Conservation (phyloP, 37 sponge, comb jelly and placozoan species). For the Agelas oroides region DNA sequence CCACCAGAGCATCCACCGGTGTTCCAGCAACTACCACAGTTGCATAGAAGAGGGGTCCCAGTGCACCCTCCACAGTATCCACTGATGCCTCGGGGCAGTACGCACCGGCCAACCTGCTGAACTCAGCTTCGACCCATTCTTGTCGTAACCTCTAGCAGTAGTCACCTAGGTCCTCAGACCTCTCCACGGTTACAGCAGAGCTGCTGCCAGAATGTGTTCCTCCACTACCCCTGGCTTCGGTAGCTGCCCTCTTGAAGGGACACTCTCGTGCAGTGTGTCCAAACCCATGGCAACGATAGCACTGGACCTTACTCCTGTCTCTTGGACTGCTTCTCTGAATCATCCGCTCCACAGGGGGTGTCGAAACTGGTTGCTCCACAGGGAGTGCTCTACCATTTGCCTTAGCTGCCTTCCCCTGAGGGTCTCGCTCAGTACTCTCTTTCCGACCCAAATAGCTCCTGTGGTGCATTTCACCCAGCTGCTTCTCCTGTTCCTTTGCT, state of each 20-base stretch:
- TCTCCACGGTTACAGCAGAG: not conserved
- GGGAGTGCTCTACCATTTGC: too few species aligned
- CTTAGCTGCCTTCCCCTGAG: too few species aligned
- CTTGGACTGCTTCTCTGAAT: too few species aligned
- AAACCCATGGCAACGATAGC: too few species aligned
- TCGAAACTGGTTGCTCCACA: too few species aligned
- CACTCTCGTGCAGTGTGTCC: too few species aligned
- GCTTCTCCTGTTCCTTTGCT: conserved; percentile 41
- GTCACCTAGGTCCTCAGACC: not conserved
- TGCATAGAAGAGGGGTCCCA: conserved; percentile 41
- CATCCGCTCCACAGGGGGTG: too few species aligned
- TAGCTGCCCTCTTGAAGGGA: too few species aligned
- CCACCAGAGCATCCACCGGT: conserved; percentile 13
- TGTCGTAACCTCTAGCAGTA: conserved; percentile 16
- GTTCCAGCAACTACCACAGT: conserved; percentile 3
- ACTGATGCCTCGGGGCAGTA: not conserved
- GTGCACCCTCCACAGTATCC: conserved; percentile 5
- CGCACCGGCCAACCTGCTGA: not conserved
- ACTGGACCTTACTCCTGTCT: too few species aligned
- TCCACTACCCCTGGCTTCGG: not conserved
- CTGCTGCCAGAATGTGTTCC: not conserved
- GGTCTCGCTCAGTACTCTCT: too few species aligned
- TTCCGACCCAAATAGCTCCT: too few species aligned
- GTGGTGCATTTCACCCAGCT: conserved; percentile 16
- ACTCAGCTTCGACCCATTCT: conserved; percentile 31